A percentile compares a stretch with the other conserved stretches of the same genome.
phyloP scores from a whole-genome alignment of 2,797 vertebrate genomes.

The Streptopelia turtur region DNA sequence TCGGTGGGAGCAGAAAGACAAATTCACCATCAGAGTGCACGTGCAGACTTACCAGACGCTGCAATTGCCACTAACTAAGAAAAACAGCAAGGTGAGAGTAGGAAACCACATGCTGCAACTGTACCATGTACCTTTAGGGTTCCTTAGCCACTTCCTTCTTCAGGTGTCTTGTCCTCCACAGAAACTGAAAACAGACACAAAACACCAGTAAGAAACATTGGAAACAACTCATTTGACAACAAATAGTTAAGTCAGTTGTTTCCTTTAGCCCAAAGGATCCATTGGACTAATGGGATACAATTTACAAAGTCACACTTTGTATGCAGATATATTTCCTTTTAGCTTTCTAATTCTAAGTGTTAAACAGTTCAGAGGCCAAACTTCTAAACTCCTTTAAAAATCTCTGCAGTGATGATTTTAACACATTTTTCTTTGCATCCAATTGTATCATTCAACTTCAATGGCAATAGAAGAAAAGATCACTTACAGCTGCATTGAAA shows the following conservation, averaged over 20 bases:
- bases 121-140: slow-evolving; percentile 52
- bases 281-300: background rate
- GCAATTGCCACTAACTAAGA: background rate
- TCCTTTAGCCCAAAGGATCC: background rate
- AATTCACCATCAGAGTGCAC: background rate
- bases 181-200: slow-evolving; percentile 47
- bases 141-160: slow-evolving; percentile 46
- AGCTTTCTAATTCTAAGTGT: background rate
- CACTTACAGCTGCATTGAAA: background rate
- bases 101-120: background rate
- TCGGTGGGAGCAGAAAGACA: background rate
- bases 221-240: background rate
- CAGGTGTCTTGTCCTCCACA: slow-evolving; percentile 18
- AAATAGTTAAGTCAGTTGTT: background rate
- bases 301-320: background rate
- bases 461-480: background rate
- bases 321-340: background rate
- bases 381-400: background rate
- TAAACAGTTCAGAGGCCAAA: background rate
- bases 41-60: background rate
- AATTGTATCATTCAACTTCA: background rate
- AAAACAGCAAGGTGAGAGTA: background rate
- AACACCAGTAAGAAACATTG: background rate
- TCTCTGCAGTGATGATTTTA: background rate
- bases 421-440: background rate